phyloP scores from a whole-genome alignment of 2,113 vertebrate species.

The Columbina picui region DNA sequence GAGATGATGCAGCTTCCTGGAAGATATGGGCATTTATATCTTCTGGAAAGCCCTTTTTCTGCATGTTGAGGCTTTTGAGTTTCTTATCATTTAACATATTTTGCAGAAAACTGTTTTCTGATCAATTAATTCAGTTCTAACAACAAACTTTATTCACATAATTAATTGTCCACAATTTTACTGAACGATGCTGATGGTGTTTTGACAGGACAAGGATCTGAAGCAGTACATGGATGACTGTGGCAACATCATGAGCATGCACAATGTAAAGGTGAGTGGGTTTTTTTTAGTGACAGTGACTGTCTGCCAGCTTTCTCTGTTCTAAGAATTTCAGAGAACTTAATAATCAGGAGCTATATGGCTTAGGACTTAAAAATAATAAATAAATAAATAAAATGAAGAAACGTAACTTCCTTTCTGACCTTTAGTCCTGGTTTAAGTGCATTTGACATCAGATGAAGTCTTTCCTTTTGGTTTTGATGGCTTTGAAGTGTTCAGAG shows the following conservation, averaged over 20 bases:
- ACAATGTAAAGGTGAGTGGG: constrained; percentile 93
- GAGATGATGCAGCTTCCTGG: not conserved
- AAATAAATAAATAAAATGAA: not conserved
- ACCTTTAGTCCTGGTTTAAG: not conserved
- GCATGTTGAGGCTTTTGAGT: rapidly evolving
- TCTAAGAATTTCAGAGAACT: not conserved
- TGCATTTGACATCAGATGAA: not conserved
- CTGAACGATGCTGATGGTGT: not conserved
- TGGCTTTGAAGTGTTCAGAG: not conserved
- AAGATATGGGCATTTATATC: not conserved
- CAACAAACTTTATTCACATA: not conserved
- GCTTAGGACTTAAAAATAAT: not conserved
- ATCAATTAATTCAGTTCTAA: not conserved
- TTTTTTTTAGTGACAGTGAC: not conserved
- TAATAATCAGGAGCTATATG: not conserved
- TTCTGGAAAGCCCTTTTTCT: not conserved
- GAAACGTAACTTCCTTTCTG: not conserved
- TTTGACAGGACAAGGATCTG: constrained; percentile 93
- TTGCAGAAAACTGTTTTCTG: not conserved
- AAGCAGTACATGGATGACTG: constrained; percentile 99
- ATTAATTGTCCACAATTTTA: not conserved
- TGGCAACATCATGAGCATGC: constrained; percentile 99
- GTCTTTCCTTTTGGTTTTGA: not conserved
- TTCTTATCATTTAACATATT: not conserved
- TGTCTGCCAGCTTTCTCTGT: not conserved